Conservation (phyloP, 1,140 invertebrate species). For the Drosophila azteca region DNA sequence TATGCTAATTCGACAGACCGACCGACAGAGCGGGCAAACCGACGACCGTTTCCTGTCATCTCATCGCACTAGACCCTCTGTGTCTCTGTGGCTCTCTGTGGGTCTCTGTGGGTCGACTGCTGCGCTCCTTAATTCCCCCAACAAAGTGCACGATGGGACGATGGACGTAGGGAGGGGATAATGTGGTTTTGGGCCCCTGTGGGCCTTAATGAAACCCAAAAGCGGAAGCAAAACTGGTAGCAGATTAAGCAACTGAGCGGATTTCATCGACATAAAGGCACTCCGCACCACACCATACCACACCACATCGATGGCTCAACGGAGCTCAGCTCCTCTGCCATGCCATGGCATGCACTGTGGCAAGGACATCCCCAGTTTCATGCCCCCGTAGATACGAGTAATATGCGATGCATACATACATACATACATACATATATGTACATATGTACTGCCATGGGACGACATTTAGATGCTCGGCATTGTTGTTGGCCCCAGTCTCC, state of each 20-base stretch:
- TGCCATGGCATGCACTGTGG: slow-evolving; percentile 23
- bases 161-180: slow-evolving; percentile 40
- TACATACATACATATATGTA: too few species aligned
- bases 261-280: slow-evolving; percentile 74
- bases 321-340: background rate
- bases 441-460: background rate
- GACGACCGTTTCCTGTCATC: slow-evolving; percentile 45
- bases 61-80: slow-evolving; percentile 2
- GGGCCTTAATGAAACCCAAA: slow-evolving; percentile 75
- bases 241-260: slow-evolving; percentile 78
- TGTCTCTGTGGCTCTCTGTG: slow-evolving; percentile 11
- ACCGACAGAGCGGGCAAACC: slow-evolving; percentile 15
- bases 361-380: slow-evolving; percentile 12
- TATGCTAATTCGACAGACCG: slow-evolving; percentile 69
- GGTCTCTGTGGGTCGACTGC: slow-evolving; percentile 6
- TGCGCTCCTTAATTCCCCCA: slow-evolving; percentile 49
- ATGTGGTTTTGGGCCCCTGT: slow-evolving; percentile 60
- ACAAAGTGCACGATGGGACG: slow-evolving; percentile 45
- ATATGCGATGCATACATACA: background rate
- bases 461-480: slow-evolving; percentile 41
- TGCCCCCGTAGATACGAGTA: too few species aligned
- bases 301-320: background rate
- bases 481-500: slow-evolving; percentile 16
- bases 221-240: slow-evolving; percentile 74
- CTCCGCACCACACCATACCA: background rate